These are phyloP conservation scores for Xenops minutus DNA, from an alignment of 2,797 vertebrate genomes.

Conservation along the genomic window DNA sequence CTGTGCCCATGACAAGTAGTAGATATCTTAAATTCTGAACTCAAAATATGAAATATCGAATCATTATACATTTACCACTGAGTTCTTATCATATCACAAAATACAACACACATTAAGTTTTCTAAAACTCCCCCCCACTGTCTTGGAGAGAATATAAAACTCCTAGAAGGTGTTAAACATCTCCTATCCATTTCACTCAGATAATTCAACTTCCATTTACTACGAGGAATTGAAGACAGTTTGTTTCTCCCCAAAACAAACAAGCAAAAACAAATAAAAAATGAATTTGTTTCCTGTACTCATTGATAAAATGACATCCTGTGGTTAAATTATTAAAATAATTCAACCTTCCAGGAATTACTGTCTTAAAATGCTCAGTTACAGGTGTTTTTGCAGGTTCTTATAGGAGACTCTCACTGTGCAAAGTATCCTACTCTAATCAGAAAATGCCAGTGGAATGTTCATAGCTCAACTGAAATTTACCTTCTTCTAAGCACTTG, in stretches of 20 bases:
- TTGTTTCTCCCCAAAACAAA: neutral
- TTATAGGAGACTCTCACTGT: neutral
- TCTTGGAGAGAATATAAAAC: neutral
- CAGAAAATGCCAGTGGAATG: neutral
- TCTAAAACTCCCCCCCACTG: neutral
- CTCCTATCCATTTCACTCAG: no score
- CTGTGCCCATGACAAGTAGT: neutral
- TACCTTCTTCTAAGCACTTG: neutral
- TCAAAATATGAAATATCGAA: neutral
- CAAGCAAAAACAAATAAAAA: no score
- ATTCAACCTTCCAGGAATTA: neutral
- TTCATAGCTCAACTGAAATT: neutral
- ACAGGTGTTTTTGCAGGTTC: neutral
- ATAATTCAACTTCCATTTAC: neutral
- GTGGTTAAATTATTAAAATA: neutral
- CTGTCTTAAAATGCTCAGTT: neutral
- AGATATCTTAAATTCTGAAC: neutral
- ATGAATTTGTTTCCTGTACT: neutral
- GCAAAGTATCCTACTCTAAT: no score
- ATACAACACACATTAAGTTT: neutral
- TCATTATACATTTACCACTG: neutral
- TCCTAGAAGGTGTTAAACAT: neutral
- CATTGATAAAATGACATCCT: neutral
- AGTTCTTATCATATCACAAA: neutral
- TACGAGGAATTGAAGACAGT: neutral